Evolutionary conservation across 2,113 vertebrate genomes (phyloP).

Genomic region (Pluvianellus socialis): DNA sequence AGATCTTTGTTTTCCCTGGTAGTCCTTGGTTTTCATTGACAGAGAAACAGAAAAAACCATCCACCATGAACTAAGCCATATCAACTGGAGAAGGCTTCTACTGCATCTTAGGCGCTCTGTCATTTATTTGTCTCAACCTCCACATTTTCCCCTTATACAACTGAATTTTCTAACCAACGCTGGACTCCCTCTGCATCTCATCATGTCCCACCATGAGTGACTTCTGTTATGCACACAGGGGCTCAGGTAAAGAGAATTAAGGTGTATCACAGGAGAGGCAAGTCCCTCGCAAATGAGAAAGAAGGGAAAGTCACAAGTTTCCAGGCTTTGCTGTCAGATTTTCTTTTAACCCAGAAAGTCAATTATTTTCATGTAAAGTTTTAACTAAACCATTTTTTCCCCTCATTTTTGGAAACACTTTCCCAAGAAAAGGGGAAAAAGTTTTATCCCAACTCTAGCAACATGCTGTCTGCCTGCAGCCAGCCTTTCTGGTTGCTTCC

Average conservation of each 20-base stretch:
- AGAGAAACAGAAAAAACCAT: neutral
- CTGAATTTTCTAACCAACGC: neutral
- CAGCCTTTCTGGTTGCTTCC: slow-evolving; percentile 8
- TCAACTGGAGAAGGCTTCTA: neutral
- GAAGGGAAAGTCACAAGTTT: neutral
- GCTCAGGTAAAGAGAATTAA: neutral
- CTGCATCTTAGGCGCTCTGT: neutral
- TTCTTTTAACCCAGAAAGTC: neutral
- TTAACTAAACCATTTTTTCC: neutral
- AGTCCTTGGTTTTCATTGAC: neutral
- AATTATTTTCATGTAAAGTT: neutral
- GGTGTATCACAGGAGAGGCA: neutral
- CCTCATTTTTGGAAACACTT: neutral
- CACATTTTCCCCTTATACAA: neutral
- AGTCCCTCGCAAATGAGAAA: neutral
- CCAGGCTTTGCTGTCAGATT: neutral
- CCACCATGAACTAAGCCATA: neutral
- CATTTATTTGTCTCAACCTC: neutral
- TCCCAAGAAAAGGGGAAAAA: neutral
- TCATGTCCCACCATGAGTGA: rapidly evolving
- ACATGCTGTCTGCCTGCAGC: neutral
- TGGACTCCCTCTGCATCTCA: neutral
- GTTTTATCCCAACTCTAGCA: neutral
- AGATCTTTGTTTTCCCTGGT: neutral
- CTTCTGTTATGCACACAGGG: neutral